Percentiles rank a stretch among this genome's conserved stretches.
Conservation (phyloP, 1,140 invertebrate species). For the Globodera rostochiensis region DNA sequence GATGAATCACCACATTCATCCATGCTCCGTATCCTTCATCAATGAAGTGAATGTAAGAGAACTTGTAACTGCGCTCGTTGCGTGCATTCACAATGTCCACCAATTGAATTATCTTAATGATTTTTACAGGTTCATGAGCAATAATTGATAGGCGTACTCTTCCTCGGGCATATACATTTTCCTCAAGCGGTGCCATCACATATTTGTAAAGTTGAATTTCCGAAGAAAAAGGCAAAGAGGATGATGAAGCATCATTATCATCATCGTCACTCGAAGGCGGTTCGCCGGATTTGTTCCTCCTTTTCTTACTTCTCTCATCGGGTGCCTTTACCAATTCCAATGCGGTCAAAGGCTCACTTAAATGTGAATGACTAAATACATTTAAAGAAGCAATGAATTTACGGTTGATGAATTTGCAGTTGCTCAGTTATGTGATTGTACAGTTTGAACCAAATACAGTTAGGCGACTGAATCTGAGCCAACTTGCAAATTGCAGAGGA, state of each 20-base stretch:
- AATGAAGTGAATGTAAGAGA: constrained; percentile 31
- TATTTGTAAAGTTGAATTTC: constrained; percentile 24
- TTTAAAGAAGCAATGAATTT: not conserved
- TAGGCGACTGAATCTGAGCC: constrained; percentile 38
- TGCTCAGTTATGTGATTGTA: constrained; percentile 38
- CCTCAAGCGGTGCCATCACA: constrained; percentile 42
- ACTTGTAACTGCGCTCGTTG: not conserved
- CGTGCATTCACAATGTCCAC: constrained; percentile 5
- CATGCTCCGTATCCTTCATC: constrained; percentile 36
- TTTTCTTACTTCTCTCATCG: not conserved
- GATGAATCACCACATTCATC: constrained; percentile 23
- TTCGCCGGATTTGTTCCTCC: not conserved
- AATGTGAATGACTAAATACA: not conserved
- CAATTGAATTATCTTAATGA: not conserved
- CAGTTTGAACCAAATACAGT: constrained; percentile 46
- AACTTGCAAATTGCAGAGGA: constrained; percentile 28
- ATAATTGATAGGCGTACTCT: not conserved
- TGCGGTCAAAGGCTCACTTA: not conserved
- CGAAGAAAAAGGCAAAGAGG: not conserved
- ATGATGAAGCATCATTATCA: not conserved
- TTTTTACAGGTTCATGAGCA: not conserved
- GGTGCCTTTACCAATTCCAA: not conserved
- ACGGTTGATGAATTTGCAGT: constrained; percentile 11
- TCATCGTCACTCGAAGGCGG: not conserved
- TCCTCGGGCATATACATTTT: constrained; percentile 20